Base-by-base conservation (phyloP, 2,888 invertebrate species). In the Hyalella azteca region DNA sequence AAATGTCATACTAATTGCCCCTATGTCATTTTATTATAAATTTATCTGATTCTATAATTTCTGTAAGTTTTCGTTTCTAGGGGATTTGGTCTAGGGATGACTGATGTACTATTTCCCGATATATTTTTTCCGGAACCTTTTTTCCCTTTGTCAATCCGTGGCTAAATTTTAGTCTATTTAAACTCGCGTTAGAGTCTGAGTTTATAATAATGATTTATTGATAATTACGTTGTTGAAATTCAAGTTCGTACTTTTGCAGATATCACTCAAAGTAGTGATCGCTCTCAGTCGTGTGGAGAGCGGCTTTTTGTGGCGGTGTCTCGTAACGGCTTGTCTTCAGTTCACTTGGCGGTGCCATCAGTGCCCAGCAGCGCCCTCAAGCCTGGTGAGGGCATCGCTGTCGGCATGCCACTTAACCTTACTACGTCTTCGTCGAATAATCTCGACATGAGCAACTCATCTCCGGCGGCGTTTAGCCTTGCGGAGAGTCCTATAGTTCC, bases 271-370 rank as follows among this genome's bases (percentile, higher is more conserved):
- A 54, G 54, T 29, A 26, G 54, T 26, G 54, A 54, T 29, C 22
- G 54, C 1, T 11, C 54, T 0, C 54, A 54, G 54, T 22, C 54
- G 3, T 26, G 78, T 41, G 78, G 50, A 41, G 59, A 78, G 39
- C 73, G 77, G 22, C 73, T 81, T 49, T 73, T 83, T 81, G 75
- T 80, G 48, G 80, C 77, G 9, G 48, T 78, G 19, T 79, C 77
- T 73, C 81, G 81, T 41, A 83, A 83, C 79, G 83, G 83, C 15
- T 41, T 83, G 36, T 75, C 81, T 26, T 81, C 83, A 4, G 75
- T 83, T 11, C 83, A 83, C 77, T 59, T 83, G 22, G 60, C 83
- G 22, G 73, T 83, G 32, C 83, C 83, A 0, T 60, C 82, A 15
- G 60, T 81, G 7, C 60, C 81, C 22, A 79, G 26, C 26, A 26